Base-by-base conservation (phyloP, 2,888 invertebrate species). In the Agonopterix arenella region DNA sequence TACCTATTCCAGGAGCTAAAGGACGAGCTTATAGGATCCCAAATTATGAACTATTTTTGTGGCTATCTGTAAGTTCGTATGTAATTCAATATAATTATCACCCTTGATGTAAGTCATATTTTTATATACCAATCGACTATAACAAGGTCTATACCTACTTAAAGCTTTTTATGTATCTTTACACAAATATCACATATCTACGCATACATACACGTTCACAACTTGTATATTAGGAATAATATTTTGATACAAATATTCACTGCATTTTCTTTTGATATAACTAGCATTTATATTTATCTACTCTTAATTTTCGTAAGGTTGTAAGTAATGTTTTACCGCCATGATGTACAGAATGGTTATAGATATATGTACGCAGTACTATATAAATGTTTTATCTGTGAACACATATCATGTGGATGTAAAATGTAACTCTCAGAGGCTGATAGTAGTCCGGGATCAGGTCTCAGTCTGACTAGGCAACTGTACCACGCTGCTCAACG, bases 221-320 rank as follows among this genome's bases (percentile, higher is more conserved):
- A 75, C 60, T 74, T 76, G 66, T 73, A 78, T 78, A 78, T 80
- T 84, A 84, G 78, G 70, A 67, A 68, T 83, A 83, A 85, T 78
- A 78, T 89, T 89, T 89, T 89, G 86, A 88, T 89, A 89, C 71
- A 71, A 74, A 84, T 88, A 83, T 88, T 88, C 84, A 80, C 80
- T 73, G 77, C 80, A 76, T 84, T 84, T 85, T 65, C 65, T 84
- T 82, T 83, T 79, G 58, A 76, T 81, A 80, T 76, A 74, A 68
- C 77, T 83, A 82, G 76, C 78, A 71, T 53, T 53, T 83, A 74
- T 81, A 80, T 73, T 79, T 74, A 68, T 75, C 70, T 80, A 80
- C 71, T 70, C 66, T 66, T 76, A 75, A 75, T 79, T 70, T 77
- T 76, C 64, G 59, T 81, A 82, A 76, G 77, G 73, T 76, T 79